These are phyloP conservation scores for Manis javanica DNA, from an alignment of 2,797 vertebrate species.

Conservation along the genomic window DNA sequence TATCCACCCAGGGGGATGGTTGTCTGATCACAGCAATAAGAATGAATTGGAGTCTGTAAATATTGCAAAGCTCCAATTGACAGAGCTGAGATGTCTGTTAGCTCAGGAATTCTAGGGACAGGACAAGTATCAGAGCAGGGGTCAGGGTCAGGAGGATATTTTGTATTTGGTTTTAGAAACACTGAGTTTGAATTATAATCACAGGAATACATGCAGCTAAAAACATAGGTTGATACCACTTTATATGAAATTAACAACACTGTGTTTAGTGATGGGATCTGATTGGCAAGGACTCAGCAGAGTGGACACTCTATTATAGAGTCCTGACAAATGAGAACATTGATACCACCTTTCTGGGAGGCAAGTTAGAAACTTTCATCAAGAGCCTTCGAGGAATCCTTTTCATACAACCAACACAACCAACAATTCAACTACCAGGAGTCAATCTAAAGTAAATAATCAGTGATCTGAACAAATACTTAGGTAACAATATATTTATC, in stretches of 20 bases:
- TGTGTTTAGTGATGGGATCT: background rate
- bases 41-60: background rate
- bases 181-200: constrained; percentile 3
- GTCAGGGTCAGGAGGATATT: background rate
- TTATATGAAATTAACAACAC: background rate
- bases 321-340: background rate
- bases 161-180: background rate
- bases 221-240: background rate
- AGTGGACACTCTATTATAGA: background rate
- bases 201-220: background rate
- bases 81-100: background rate
- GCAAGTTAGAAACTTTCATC: background rate
- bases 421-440: background rate
- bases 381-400: background rate
- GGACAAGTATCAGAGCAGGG: background rate
- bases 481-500: background rate
- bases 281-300: background rate
- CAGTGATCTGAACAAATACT: background rate
- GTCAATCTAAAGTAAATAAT: background rate
- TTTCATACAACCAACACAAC: background rate
- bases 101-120: background rate
- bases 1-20: background rate
- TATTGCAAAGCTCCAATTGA: background rate
- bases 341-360: background rate
- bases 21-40: background rate